phyloP scores from a whole-genome alignment of 2,888 invertebrate species.

The Camponotus fellah region DNA sequence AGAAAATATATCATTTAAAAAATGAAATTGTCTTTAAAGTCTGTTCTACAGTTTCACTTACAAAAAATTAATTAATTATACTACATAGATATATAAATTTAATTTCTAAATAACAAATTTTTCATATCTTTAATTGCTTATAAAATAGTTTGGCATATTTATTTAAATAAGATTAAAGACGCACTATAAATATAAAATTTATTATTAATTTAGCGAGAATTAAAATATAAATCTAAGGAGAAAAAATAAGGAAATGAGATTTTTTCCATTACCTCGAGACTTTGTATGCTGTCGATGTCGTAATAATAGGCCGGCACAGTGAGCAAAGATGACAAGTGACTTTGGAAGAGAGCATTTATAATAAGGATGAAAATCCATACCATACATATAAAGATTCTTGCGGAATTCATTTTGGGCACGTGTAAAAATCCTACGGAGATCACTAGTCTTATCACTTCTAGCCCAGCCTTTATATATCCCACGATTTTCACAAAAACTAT shows the following conservation, averaged over 20 bases:
- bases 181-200: background rate
- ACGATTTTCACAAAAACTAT: too few species aligned
- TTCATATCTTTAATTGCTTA: too few species aligned
- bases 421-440: conserved; percentile 57
- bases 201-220: background rate
- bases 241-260: background rate
- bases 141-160: too few species aligned
- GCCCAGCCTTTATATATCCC: too few species aligned
- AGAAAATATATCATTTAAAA: too few species aligned
- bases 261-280: conserved; percentile 60
- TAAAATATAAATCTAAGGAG: background rate
- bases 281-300: conserved; percentile 57
- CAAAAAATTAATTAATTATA: too few species aligned
- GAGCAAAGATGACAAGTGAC: conserved; percentile 66
- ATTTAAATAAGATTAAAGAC: background rate
- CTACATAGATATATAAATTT: too few species aligned
- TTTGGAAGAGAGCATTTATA: conserved; percentile 66
- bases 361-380: conserved; percentile 59
- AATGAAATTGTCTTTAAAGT: too few species aligned
- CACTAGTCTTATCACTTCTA: background rate
- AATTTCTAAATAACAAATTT: too few species aligned
- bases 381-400: conserved; percentile 60
- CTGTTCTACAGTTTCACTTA: too few species aligned
- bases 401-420: conserved; percentile 39
- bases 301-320: conserved; percentile 58